Percentiles rank a stretch among this genome's conserved stretches.
Conservation (phyloP, 2,113 vertebrate species). For the Ochotona princeps region DNA sequence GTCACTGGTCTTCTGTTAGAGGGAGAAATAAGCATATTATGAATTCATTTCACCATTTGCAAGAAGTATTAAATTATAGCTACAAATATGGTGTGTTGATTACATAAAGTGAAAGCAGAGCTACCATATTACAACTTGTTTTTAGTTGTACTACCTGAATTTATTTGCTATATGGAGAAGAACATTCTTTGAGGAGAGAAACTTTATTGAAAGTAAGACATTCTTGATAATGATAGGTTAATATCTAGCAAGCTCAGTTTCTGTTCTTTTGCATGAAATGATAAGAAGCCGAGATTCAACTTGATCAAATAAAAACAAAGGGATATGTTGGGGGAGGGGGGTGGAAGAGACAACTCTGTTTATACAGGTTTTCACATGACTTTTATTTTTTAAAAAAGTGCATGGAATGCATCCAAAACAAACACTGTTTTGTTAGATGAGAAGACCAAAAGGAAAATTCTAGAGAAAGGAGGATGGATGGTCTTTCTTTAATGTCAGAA, state of each 20-base stretch:
- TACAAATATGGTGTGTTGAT: neutral
- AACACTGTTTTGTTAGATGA: constrained; percentile 81
- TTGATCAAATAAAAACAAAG: constrained; percentile 76
- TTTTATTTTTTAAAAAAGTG: constrained; percentile 80
- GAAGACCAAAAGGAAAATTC: constrained; percentile 83
- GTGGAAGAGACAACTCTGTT: constrained; percentile 66
- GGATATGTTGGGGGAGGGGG: constrained; percentile 49
- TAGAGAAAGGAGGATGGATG: constrained; percentile 82
- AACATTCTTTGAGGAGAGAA: constrained; percentile 41
- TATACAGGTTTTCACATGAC: constrained; percentile 81
- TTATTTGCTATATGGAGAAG: constrained; percentile 3
- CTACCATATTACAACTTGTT: neutral
- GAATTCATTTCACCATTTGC: neutral
- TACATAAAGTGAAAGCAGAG: neutral
- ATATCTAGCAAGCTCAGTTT: constrained; percentile 42
- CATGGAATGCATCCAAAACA: constrained; percentile 84
- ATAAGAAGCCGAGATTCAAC: constrained; percentile 64
- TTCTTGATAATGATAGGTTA: constrained; percentile 27
- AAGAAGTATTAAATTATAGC: neutral
- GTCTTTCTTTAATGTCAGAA: constrained; percentile 87
- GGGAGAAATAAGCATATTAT: neutral
- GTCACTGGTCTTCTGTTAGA: neutral
- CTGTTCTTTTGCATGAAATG: constrained; percentile 56
- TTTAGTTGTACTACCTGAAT: neutral
- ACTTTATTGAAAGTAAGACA: constrained; percentile 31